These are phyloP conservation scores for Eudyptes chrysolophus DNA, from an alignment of 2,113 vertebrate species.

Conservation along the genomic window DNA sequence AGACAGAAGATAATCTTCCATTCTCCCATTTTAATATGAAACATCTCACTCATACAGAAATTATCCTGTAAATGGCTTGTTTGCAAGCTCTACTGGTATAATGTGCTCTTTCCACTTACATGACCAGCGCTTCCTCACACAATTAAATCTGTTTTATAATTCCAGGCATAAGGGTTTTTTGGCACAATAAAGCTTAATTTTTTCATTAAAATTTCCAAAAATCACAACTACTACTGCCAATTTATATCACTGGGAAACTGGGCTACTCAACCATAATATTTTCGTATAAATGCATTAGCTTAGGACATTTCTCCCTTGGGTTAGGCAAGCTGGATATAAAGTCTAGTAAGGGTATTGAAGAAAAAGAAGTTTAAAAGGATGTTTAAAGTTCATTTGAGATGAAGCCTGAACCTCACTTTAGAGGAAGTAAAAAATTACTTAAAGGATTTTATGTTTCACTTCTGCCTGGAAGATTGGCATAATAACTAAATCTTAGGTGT, in stretches of 20 bases:
- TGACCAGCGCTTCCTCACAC: background rate
- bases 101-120: background rate
- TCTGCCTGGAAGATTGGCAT: background rate
- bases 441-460: background rate
- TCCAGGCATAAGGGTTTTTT: background rate
- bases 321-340: background rate
- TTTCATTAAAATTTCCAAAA: conserved; percentile 26
- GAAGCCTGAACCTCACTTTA: background rate
- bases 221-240: background rate
- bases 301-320: background rate
- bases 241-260: conserved; percentile 11
- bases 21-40: background rate
- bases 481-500: background rate
- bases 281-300: conserved; percentile 1
- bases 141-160: background rate
- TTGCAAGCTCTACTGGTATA: background rate
- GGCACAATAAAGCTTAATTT: background rate
- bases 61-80: background rate
- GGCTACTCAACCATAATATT: conserved; percentile 13
- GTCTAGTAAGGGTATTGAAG: background rate
- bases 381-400: background rate
- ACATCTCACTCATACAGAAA: background rate
- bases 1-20: background rate
- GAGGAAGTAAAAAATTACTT: background rate
- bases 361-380: background rate